Base-by-base conservation (phyloP, 2,797 vertebrate genomes). In the Enteromius trimaculatus region DNA sequence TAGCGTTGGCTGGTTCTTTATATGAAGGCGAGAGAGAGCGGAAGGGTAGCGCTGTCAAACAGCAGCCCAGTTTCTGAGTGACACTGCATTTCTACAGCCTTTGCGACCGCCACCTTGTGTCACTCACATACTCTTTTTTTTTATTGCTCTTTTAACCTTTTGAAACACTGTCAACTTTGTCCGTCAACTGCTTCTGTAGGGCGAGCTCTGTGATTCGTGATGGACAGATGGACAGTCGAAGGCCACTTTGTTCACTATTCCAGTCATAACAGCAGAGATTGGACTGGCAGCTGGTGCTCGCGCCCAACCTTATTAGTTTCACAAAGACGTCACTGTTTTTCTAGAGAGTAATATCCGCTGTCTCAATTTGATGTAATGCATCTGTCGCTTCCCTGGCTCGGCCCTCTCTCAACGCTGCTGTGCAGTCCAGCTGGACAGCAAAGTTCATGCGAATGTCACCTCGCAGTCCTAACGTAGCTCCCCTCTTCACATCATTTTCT, bases 101-200 rank as follows among this genome's bases (percentile, higher is more conserved):
- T 29, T 82, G 70, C 64, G 77, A 82, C 76, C 3, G 19, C 72
- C 49, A 75, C 76, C 70, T 86, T 81, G 19, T 84, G 72, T 66
- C 53, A 82, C 64, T 79, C 74, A n/a, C n/a, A 69, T 31, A 80
- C 49, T n/a, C 49, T 29, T 31, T 77, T 31, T 77, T 78, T 79
- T 79, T 75, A 49, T 78, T 86, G 83, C 49, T 44, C 79, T 64
- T 83, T 86, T 64, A 55, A 68, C 62, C 76, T 80, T 77, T 80
- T 49, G 83, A 70, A 81, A 53, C 70, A 60, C 70, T 66, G 72
- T 34, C 72, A 34, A 72, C 51, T 87, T 66, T 84, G 79, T 58
- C 51, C 4, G 37, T 62, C 34, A 26, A 44, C 60, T 55, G 16
- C 37, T 76, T 39, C n/a, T 1, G 11, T 49, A 70, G 11, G 3